phyloP scores from a whole-genome alignment of 2,113 vertebrate species.

The Sula dactylatra region DNA sequence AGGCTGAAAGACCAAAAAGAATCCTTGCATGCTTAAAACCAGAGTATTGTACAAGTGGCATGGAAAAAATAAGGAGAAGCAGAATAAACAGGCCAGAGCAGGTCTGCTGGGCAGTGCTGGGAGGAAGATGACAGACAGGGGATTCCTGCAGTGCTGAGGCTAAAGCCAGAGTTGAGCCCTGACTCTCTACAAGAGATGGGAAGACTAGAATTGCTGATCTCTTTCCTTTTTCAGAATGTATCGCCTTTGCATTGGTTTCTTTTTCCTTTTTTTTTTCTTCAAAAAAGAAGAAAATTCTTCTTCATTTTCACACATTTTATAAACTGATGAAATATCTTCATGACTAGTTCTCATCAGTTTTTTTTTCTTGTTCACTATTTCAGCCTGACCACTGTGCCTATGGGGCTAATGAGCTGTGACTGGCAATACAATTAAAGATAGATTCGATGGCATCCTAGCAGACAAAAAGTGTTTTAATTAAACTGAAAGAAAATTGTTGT shows the following conservation, averaged over 20 bases:
- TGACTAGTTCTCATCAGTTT: neutral
- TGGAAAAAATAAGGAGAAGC: neutral
- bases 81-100: neutral
- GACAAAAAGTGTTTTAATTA: slow-evolving; percentile 20
- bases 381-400: neutral
- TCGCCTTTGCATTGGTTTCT: neutral
- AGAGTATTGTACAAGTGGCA: neutral
- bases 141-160: neutral
- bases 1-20: neutral
- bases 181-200: neutral
- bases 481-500: slow-evolving; percentile 16
- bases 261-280: rapidly evolving
- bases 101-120: neutral
- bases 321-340: neutral
- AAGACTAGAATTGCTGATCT: neutral
- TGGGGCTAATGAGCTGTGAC: neutral
- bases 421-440: slow-evolving; percentile 24
- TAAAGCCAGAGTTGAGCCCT: neutral
- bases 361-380: neutral
- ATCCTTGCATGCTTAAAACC: neutral
- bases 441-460: neutral
- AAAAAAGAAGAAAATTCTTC: neutral
- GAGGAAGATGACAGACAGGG: neutral
- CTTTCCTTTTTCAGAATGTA: neutral
- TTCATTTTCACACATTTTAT: neutral